These are phyloP conservation scores for Rhingia rostrata DNA, from an alignment of 2,888 invertebrate species.

Conservation along the genomic window DNA sequence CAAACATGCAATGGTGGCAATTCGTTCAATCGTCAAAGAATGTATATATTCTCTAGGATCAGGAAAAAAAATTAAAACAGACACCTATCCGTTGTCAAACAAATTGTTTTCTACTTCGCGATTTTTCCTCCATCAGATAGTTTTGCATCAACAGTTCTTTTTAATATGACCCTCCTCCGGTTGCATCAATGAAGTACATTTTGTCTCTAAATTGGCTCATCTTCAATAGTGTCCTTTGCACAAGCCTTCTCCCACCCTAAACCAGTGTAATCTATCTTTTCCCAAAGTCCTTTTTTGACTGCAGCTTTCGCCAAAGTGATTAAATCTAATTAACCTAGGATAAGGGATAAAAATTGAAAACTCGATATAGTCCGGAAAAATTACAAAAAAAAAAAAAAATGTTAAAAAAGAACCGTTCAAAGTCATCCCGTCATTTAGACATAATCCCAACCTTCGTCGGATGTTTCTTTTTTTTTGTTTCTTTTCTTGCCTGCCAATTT, in stretches of 20 bases:
- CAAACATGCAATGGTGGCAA: too few species aligned
- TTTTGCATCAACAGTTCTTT: constrained; percentile 7
- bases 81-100: too few species aligned
- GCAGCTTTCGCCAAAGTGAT: constrained; percentile 49
- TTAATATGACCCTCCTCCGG: too few species aligned
- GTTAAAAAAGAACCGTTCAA: constrained; percentile 26
- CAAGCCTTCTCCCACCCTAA: constrained; percentile 13
- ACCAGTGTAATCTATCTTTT: constrained; percentile 10
- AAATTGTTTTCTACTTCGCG: background rate
- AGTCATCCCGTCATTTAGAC: constrained; percentile 63
- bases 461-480: constrained; percentile 20
- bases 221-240: constrained; percentile 21
- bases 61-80: too few species aligned
- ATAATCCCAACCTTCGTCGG: constrained; percentile 57
- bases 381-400: constrained; percentile 8
- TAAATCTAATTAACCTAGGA: constrained; percentile 71
- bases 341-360: constrained; percentile 64
- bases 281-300: background rate
- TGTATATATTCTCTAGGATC: too few species aligned
- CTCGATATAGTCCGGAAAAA: constrained; percentile 23
- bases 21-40: too few species aligned
- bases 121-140: constrained; percentile 9
- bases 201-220: constrained; percentile 6
- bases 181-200: too few species aligned
- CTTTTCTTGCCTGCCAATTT: constrained; percentile 43